These are phyloP conservation scores for Tupiocoris notatus DNA, from an alignment of 2,888 invertebrate genomes.

Conservation along the genomic window DNA sequence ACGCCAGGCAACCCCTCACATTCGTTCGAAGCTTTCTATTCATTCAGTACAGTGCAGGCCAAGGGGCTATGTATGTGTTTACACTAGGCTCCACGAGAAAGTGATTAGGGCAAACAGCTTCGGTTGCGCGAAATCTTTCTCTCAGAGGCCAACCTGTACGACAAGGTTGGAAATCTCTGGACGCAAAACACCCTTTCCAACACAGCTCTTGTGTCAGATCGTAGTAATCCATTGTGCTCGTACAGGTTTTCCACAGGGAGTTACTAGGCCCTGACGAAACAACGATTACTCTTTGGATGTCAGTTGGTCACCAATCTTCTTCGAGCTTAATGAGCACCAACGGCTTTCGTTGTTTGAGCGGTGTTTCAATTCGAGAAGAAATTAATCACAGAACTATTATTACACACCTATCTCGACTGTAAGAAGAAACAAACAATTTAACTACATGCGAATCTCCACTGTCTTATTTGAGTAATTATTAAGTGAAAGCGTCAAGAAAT, in stretches of 20 bases:
- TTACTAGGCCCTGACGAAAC: background rate
- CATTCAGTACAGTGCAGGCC: background rate
- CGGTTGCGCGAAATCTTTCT: background rate
- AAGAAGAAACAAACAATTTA: no score
- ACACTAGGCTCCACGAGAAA: slow-evolving; percentile 30
- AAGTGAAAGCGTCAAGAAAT: no score
- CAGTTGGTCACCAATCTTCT: background rate
- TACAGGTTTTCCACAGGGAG: background rate
- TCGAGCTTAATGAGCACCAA: background rate
- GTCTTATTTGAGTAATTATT: no score
- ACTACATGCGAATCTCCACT: no score
- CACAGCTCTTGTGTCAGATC: background rate
- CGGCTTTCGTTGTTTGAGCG: background rate
- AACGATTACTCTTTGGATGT: background rate
- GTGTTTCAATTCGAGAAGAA: background rate
- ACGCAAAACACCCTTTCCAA: no score
- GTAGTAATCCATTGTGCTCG: background rate
- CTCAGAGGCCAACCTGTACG: background rate
- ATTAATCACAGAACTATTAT: background rate
- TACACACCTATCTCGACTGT: no score
- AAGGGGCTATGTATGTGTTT: slow-evolving; percentile 19
- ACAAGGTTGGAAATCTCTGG: no score
- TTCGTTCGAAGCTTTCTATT: slow-evolving; percentile 16
- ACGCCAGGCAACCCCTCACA: slow-evolving; percentile 16
- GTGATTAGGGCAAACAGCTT: slow-evolving; percentile 37